Evolutionary conservation across 2,888 invertebrate species (phyloP).

Genomic region (Anorthoa munda): DNA sequence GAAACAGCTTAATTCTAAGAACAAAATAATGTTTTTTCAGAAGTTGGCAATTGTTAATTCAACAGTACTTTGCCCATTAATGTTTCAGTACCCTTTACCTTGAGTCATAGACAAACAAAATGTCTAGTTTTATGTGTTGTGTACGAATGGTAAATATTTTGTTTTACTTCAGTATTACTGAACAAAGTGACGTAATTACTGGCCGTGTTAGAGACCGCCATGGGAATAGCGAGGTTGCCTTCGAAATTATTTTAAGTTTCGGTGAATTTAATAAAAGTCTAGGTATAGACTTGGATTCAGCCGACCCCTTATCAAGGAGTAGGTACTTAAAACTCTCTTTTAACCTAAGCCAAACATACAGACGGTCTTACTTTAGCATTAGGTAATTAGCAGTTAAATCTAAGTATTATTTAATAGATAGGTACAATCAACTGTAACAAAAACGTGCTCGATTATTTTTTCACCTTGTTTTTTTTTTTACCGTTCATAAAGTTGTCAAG

Average conservation of each 20-base stretch:
- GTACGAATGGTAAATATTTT: slow-evolving; percentile 52
- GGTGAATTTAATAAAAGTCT: neutral
- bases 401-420: neutral
- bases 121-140: slow-evolving; percentile 38
- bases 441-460: too few relatives aligned
- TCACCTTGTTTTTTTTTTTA: too few relatives aligned
- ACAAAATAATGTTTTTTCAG: slow-evolving; percentile 26
- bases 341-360: neutral
- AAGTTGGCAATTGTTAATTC: slow-evolving; percentile 51
- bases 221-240: slow-evolving; percentile 43
- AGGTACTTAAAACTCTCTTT: neutral
- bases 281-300: neutral
- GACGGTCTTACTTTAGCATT: neutral
- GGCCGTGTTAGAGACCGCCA: slow-evolving; percentile 14
- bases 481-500: too few relatives aligned
- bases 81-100: slow-evolving; percentile 49
- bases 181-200: slow-evolving; percentile 23
- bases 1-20: neutral
- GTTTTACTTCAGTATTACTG: slow-evolving; percentile 29
- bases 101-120: slow-evolving; percentile 50
- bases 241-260: slow-evolving; percentile 14
- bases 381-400: neutral
- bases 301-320: neutral
- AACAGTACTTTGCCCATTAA: slow-evolving; percentile 26
- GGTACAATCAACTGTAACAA: neutral